Evolutionary conservation across 2,888 invertebrate species (phyloP), one percentile per base, ranked within the genome.

Genomic region (Euphydryas editha): DNA sequence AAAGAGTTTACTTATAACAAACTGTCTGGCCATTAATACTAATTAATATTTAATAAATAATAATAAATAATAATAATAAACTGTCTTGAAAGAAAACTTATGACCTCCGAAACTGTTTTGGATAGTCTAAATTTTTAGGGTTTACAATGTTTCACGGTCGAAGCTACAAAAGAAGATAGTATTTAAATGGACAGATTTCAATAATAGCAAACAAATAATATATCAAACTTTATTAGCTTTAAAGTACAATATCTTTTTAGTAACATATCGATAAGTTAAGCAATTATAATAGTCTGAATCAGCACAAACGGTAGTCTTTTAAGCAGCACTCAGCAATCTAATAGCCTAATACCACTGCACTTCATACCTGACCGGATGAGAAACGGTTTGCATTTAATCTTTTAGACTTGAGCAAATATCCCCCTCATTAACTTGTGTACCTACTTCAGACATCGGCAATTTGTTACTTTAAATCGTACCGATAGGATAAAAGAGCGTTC

Each of bases 341-440:
- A 72, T 72, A 72, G 69, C 72, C 73, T 73, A 73, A 76, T 76
- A 78, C 76, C 79, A 82, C 81, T 80, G 75, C 78, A 77, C 78
- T 82, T 75, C 76, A 77, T 76, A 76, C 80, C 82, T 83, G 80
- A 75, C 76, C 77, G 80, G 79, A 84, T 86, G 87, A 88, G 81
- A 85, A 87, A 89, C 81, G 84, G 78, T 77, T 76, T 81, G 83
- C 88, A 85, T 90, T 91, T 86, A 89, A 90, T 90, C 90, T 88
- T 87, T 83, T 82, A 87, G 86, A 83, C 86, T 77, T 82, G 87
- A 82, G 87, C 84, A 87, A 89, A 90, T 88, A 90, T 83, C 85
- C 80, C n/a, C 80, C 87, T 92, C 90, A 91, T 92, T 92, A 92
- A 86, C 88, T 87, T 84, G 85, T 88, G 86, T 90, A 87, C 87